Conservation (phyloP, 2,797 vertebrate genomes). For the Pelodytes ibericus region DNA sequence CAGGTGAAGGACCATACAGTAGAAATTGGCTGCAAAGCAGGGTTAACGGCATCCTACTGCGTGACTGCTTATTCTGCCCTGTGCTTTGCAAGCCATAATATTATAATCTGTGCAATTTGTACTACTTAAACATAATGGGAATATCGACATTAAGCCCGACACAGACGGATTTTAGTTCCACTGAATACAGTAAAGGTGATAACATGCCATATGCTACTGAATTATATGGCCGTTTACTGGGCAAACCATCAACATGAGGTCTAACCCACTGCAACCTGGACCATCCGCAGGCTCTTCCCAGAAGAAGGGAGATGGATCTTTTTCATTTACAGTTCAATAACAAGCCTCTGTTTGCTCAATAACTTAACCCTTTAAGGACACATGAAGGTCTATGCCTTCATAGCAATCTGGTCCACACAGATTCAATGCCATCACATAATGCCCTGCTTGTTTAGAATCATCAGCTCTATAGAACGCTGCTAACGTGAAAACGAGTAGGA, state of each 20-base stretch:
- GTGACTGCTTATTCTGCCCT: not conserved
- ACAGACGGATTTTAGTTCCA: slow-evolving; percentile 20
- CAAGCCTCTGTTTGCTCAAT: too few species aligned
- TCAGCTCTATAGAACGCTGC: too few species aligned
- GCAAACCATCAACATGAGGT: not conserved
- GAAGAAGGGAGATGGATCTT: too few species aligned
- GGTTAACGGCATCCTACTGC: not conserved
- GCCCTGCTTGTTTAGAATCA: too few species aligned
- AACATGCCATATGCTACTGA: slow-evolving; percentile 38
- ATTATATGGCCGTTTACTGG: slow-evolving; percentile 9
- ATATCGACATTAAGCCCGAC: slow-evolving; percentile 8
- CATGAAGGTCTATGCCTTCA: too few species aligned
- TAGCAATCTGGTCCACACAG: too few species aligned
- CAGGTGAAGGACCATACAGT: not conserved
- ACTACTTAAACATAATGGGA: slow-evolving; percentile 39
- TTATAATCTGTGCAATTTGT: slow-evolving; percentile 39
- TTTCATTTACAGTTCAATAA: too few species aligned
- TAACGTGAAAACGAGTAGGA: too few species aligned
- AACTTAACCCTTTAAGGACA: too few species aligned
- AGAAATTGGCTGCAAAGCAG: too few species aligned
- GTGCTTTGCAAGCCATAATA: slow-evolving; percentile 32
- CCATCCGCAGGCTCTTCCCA: not conserved
- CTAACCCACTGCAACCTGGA: slow-evolving; percentile 1
- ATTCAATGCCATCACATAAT: too few species aligned
- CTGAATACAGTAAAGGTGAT: slow-evolving; percentile 2